phyloP scores from a whole-genome alignment of 2,888 invertebrate species.

The Sthenelais limicola region DNA sequence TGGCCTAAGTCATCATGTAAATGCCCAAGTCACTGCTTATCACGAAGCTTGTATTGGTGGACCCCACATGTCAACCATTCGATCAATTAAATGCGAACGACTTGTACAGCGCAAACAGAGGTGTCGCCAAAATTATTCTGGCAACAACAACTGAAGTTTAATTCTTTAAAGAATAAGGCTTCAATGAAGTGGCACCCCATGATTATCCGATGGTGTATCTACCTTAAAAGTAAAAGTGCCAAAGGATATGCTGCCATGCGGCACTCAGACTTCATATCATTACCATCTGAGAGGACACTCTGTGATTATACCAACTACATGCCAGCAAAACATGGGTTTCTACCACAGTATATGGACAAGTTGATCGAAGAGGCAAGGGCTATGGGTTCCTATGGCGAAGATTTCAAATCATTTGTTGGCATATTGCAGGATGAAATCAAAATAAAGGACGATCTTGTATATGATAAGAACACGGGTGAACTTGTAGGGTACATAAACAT shows the following conservation, averaged over 20 bases:
- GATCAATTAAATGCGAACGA: background rate
- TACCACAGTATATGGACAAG: background rate
- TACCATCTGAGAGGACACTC: constrained; percentile 20
- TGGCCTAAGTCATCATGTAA: background rate
- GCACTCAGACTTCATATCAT: constrained; percentile 3
- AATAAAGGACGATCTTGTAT: constrained; percentile 51
- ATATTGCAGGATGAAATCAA: constrained; percentile 52
- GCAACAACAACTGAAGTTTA: constrained; percentile 10
- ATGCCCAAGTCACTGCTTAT: no score
- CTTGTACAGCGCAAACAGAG: background rate
- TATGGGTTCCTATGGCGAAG: background rate
- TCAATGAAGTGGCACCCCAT: no score
- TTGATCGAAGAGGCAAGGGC: constrained; percentile 1
- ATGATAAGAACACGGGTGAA: constrained; percentile 51
- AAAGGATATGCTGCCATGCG: constrained; percentile 16
- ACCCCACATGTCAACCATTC: background rate
- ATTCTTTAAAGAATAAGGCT: background rate
- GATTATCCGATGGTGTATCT: constrained; percentile 23
- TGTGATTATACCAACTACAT: constrained; percentile 8
- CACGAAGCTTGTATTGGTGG: no score
- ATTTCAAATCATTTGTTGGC: constrained; percentile 38
- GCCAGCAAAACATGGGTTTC: background rate
- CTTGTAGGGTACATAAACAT: constrained; percentile 49
- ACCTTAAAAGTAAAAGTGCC: background rate
- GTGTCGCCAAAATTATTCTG: constrained; percentile 4